phyloP scores from a whole-genome alignment of 2,113 vertebrate genomes.

The Globicephala melas region DNA sequence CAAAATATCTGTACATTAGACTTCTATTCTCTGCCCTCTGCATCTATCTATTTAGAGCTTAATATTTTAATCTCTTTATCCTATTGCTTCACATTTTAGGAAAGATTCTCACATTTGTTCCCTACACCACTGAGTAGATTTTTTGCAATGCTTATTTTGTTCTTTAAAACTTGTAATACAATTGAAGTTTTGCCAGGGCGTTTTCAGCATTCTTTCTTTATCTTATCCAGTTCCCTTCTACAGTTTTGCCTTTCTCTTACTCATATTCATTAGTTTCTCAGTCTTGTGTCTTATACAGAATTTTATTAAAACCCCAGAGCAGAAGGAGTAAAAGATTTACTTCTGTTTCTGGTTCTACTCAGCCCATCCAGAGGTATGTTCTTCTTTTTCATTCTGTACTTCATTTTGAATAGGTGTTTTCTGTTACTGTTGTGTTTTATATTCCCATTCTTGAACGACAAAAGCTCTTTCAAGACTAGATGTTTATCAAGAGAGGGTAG shows the following conservation, averaged over 20 bases:
- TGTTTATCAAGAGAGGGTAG: neutral
- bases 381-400: neutral
- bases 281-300: neutral
- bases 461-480: constrained; percentile 12
- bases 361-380: neutral
- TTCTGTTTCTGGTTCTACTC: neutral
- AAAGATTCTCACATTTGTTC: neutral
- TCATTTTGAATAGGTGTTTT: neutral
- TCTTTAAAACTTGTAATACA: neutral
- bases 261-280: neutral
- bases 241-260: neutral
- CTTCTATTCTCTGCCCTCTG: neutral
- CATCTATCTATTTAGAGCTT: neutral
- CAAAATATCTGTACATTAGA: neutral
- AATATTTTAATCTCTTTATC: neutral
- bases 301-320: constrained; percentile 9
- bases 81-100: neutral
- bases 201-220: neutral
- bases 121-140: neutral
- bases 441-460: neutral
- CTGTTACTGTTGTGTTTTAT: neutral
- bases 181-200: neutral
- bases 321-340: neutral
- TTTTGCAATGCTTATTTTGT: neutral
- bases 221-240: neutral